Evolutionary conservation across 2,797 vertebrate species (phyloP), one percentile per base, ranked within the genome.

Genomic region (Fringilla coelebs): DNA sequence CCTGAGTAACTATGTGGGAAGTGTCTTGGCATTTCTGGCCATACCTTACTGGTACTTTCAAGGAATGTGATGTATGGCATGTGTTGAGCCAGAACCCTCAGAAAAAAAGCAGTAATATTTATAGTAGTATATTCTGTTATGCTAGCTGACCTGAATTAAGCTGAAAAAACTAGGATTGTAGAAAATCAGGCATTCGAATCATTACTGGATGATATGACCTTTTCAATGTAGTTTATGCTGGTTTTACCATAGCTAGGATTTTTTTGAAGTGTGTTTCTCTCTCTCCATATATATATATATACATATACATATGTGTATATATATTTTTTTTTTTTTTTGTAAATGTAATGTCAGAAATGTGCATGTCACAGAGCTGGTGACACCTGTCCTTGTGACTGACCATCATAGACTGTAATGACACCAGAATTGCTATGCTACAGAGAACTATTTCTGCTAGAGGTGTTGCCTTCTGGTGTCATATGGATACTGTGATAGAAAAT

Each of bases 271-370:
- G 9, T 41, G 2, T 71, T 8, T 31, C 2, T 38, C 9, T 38
- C 17, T 29, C 4, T 26, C 0, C 29, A 3, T n/a, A 0, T 36
- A 1, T 57, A 8, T 34, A 9, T 34, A 17, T 45, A 24, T 25
- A 10, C 25, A 25, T 29, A 15, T 28, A 4, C 21, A 32, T 6
- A 31, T 20, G 17, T 28, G 17, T 29, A 28, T 32, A 2, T 28
- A 45, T 32, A 11, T 49, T 13, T 24, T 49, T 1, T 61, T 73
- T 29, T 49, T 1, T 57, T 73, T 45, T 74, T 41, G 31, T 48
- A 49, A 65, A 46, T 43, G 10, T 55, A 13, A 20, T 45, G 10
- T 60, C 63, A 55, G 55, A 76, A 89, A 38, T 20, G 13, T 57
- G 5, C 13, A 8, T 61, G 17, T 51, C 52, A 43, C 31, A 80